Conservation (phyloP, 1,140 invertebrate genomes). For the Physella acuta region DNA sequence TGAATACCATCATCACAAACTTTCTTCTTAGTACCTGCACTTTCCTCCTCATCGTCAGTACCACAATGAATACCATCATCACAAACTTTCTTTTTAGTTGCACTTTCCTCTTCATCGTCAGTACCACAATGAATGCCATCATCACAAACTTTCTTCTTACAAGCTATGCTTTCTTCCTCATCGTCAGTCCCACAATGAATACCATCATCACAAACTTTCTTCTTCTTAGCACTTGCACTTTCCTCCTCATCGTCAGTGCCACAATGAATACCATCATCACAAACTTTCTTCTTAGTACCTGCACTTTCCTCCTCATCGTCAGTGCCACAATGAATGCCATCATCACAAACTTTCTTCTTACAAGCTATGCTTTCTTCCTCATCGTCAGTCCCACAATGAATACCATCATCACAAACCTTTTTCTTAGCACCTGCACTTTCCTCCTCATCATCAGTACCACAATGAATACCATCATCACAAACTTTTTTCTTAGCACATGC, state of each 20-base stretch:
- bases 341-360: constrained; percentile 26
- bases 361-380: constrained; percentile 27
- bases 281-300: constrained; percentile 17
- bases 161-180: constrained; percentile 21
- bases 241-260: constrained; percentile 36
- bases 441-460: constrained; percentile 28
- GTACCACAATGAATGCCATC: constrained; percentile 30
- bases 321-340: constrained; percentile 30
- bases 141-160: constrained; percentile 15
- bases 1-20: constrained; percentile 27
- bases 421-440: constrained; percentile 12
- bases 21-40: constrained; percentile 2
- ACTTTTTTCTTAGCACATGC: constrained; percentile 13
- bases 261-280: constrained; percentile 35
- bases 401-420: constrained; percentile 23
- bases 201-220: constrained; percentile 29
- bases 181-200: constrained; percentile 32
- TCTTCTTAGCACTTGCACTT: neutral
- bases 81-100: constrained; percentile 22
- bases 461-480: constrained; percentile 22
- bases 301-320: constrained; percentile 27
- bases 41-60: constrained; percentile 34
- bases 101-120: constrained; percentile 25
- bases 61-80: constrained; percentile 34
- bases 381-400: constrained; percentile 28